Evolutionary conservation across 1,140 invertebrate species (phyloP).

Genomic region (Eriosoma lanigerum): DNA sequence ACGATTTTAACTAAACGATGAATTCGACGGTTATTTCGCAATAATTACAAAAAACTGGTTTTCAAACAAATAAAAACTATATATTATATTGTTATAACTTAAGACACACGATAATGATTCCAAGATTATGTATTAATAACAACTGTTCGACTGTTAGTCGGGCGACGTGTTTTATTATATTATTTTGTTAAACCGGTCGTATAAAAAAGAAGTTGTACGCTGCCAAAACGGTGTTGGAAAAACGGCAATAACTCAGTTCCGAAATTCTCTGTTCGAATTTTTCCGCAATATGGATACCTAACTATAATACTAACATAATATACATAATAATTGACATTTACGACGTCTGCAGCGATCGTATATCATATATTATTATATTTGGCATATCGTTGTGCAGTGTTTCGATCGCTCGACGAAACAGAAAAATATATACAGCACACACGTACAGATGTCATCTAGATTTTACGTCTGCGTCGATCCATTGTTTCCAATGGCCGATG

Average conservation of each 20-base stretch:
- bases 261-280: neutral
- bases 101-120: no score
- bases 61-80: neutral
- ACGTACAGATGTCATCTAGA: slow-evolving; percentile 15
- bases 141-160: neutral
- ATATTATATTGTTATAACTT: no score
- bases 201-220: neutral
- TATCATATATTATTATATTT: neutral
- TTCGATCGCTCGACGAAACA: no score
- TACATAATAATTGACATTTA: slow-evolving; percentile 20
- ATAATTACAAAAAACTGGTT: slow-evolving; percentile 25
- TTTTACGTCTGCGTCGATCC: slow-evolving; percentile 1
- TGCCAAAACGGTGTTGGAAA: slow-evolving; percentile 9
- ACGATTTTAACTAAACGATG: neutral
- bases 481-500: slow-evolving; percentile 11
- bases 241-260: neutral
- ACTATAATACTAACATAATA: no score
- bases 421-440: neutral
- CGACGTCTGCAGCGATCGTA: neutral
- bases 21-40: slow-evolving; percentile 11
- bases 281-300: neutral
- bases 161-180: no score
- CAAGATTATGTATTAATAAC: neutral
- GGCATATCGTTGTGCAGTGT: no score
- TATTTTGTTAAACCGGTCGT: slow-evolving; percentile 13